These are phyloP conservation scores for Drosophila niveifrons DNA, from an alignment of 2,888 invertebrate genomes.

Conservation along the genomic window DNA sequence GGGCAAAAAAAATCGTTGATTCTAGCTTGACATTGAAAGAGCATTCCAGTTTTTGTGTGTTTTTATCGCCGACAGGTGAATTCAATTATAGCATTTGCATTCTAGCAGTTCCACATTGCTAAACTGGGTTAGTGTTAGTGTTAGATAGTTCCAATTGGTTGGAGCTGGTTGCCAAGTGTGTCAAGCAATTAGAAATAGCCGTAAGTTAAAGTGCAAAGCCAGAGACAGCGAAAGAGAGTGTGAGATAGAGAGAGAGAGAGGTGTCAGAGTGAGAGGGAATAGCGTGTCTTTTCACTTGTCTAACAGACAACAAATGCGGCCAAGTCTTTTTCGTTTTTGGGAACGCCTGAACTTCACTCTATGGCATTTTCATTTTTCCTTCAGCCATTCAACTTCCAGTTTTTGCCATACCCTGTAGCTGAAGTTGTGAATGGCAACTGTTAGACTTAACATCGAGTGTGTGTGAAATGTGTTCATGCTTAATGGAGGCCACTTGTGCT, in stretches of 20 bases:
- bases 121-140: slow-evolving; percentile 17
- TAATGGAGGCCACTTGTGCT: not conserved
- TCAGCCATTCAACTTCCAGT: slow-evolving; percentile 10
- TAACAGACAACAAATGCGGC: slow-evolving; percentile 39
- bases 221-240: slow-evolving; percentile 7
- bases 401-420: slow-evolving; percentile 1
- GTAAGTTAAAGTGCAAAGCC: slow-evolving; percentile 55
- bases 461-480: not conserved
- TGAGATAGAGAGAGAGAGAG: slow-evolving; percentile 8
- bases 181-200: slow-evolving; percentile 72
- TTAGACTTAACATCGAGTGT: not conserved
- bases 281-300: slow-evolving; percentile 60
- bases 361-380: slow-evolving; percentile 20
- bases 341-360: slow-evolving; percentile 34
- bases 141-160: slow-evolving; percentile 62
- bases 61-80: slow-evolving; percentile 29
- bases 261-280: slow-evolving; percentile 3
- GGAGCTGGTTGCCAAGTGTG: slow-evolving; percentile 67
- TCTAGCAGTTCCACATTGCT: slow-evolving; percentile 28
- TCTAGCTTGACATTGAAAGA: slow-evolving; percentile 27
- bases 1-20: not conserved
- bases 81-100: slow-evolving; percentile 48
- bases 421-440: not conserved
- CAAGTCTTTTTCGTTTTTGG: slow-evolving; percentile 33
- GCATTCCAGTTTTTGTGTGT: slow-evolving; percentile 12